Base-by-base conservation (phyloP, 2,888 invertebrate genomes). In the Ctena decussata region DNA sequence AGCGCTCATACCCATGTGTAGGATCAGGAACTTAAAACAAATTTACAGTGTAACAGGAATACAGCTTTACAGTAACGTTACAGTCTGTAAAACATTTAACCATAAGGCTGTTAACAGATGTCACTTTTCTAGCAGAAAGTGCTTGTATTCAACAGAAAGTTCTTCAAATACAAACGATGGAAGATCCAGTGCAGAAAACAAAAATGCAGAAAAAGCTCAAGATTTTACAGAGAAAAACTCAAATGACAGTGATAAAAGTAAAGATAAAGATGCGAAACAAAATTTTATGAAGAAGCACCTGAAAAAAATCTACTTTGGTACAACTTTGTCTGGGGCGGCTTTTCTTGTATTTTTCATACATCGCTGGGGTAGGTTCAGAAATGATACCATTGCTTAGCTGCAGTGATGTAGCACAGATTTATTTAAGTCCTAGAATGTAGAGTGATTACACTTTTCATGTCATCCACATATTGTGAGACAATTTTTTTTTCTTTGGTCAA, bases 291-390 rank as follows among this genome's bases (percentile, higher is more conserved):
- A 65, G 30, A 65, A 35, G 24, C 21, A 35, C 15, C 11, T 24
- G 24, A 65, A 65, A 35, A 27, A 8, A 5, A 35, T 65, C 3
- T 35, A n/a, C 35, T 30, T 21, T 8, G 1, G 2, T 35, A 30
- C 24, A 35, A 35, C 65, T 35, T 32, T 35, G 11, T 5, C 35
- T 21, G 65, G 65, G 3, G 18, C 35, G 15, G 21, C 8, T 15
- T 11, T 27, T 27, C 46, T 41, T 69, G 30, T 24, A 24, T 18
- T 74, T 15, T n/a, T 74, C 15, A 35, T 80, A 24, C 21, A 37
- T 8, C 65, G 74, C 5, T 74, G 65, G 69, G 80, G 80, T 80
- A 74, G n/a, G n/a, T n/a, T n/a, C n/a, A n/a, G n/a, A n/a, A n/a
- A n/a, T n/a, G n/a, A n/a, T n/a, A n/a, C n/a, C n/a, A n/a, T n/a